Base-by-base conservation (phyloP, 2,888 invertebrate genomes). In the Epistrophe grossulariae region DNA sequence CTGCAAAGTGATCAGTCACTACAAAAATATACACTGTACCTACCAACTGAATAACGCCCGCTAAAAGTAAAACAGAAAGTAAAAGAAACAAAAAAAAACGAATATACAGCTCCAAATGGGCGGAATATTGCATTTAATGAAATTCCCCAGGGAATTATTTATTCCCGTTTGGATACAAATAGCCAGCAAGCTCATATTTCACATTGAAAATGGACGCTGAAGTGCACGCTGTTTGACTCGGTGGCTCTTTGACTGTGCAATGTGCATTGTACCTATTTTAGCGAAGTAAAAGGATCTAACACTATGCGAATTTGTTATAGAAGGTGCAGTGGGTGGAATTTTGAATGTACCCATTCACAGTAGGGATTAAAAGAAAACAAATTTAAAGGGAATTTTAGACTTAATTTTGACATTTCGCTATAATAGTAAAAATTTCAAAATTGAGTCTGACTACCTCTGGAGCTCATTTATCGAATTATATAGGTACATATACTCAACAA, bases 91-190 rank as follows among this genome's bases (percentile, higher is more conserved):
- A 28, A 66, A 55, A 72, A 68, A 73, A 40, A 28, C n/a, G 31
- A 57, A n/a, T 73, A 57, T 71, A 17, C n/a, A 48, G 71, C 57
- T 17, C 57, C 70, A 24, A 60, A 62, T 70, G 74, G 74, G 57
- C 60, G 84, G 84, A 78, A 73, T 85, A 78, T 85, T 81, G 77
- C 81, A 70, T 81, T 81, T 85, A 81, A 85, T 85, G 84, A 81
- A 85, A 81, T 81, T 85, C 78, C 73, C 77, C 13, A 40, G 57
- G 81, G 81, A 81, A 85, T 78, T 77, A 85, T 81, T 85, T 85
- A 85, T 85, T 78, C 84, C 76, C 70, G 68, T 45, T 57, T 78
- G 81, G 77, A 81, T 81, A 78, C 81, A 85, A 85, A 81, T 73
- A 84, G 68, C 84, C 77, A 68, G 40, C 28, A 19, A 73, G 60